Base-by-base conservation (phyloP, 2,797 vertebrate species). In the Dendrocincla tyrannina region DNA sequence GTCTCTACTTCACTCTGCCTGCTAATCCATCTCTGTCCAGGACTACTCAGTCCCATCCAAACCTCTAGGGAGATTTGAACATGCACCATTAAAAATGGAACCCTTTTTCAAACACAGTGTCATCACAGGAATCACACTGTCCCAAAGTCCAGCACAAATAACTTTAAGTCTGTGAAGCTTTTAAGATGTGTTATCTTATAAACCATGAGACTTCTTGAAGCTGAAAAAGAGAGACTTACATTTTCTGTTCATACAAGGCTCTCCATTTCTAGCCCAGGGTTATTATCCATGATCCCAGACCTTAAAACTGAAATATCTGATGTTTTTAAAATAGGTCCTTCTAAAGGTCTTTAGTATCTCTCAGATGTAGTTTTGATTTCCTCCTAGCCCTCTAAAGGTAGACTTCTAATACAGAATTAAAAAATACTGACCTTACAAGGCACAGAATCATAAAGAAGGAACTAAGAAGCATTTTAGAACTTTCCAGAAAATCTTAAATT, bases 21-120 rank as follows among this genome's bases (percentile, higher is more conserved):
- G n/a, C 28, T 93, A 91, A 96, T 96, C 77, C 37, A 55, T 96
- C 96, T 96, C 77, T 96, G 95, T 91, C 94, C 52, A 39, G 58
- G 55, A 68, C 62, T 56, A 41, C 81, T 69, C 73, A 17, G 53
- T 52, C 41, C 77, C 56, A 74, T 90, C 20, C 52, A 64, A 82
- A 80, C 17, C 85, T 77, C 82, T 67, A 66, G 93, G 60, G 39
- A 76, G 49, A 52, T 74, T 69, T 76, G 41, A 89, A 70, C 12
- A 35, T 7, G 19, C 10, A 30, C 33, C 0, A 0, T 75, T 79
- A 59, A 47, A 89, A 91, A 27, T 10, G 13, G 41, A 37, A 22
- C n/a, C 13, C 47, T 90, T 70, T 91, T 60, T 63, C 85, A 80
- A 74, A 68, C 20, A 39, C 53, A 91, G 42, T 76, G 85, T 74